Base-by-base conservation (phyloP, 2,888 invertebrate genomes). In the Leucophenga montana region DNA sequence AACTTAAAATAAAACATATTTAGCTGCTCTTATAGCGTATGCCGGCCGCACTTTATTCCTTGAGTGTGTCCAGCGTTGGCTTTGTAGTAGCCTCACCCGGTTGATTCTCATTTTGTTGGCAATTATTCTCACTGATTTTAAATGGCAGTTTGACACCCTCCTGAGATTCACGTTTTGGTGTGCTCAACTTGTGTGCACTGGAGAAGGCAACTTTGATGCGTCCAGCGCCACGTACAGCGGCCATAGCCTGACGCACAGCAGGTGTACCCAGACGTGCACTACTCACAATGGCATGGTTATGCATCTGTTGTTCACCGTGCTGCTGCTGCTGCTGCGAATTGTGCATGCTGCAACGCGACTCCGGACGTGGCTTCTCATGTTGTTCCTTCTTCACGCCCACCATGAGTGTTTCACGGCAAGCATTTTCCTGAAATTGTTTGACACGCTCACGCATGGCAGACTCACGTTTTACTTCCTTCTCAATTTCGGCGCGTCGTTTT, bases 91-190 rank as follows among this genome's bases (percentile, higher is more conserved):
- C 3, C 8, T 11, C 8, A 39, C 39, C 16, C 50, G 14, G 5
- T 50, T n/a, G 16, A n/a, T 50, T 18, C 14, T 14, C 48, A 64
- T 62, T 22, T 16, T n/a, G 22, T 57, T 46, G 59, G 18, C 50
- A 16, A n/a, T 66, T 27, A 27, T 27, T 50, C 11, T 68, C 69
- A 11, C 70, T 64, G 5, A 78, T 74, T 3, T 73, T 72, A 53
- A 86, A 85, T 4, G 83, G 79, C 48, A 75, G 75, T 16, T 77
- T 76, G 0, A 80, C 39, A 8, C 77, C 80, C 20, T 78, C 76
- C 68, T 85, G 87, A 1, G 89, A 89, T 72, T 89, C 88, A 16
- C 88, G 79, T 71, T 87, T 88, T 0, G 88, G 88, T 0, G 85
- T 86, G 0, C 71, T 73, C 27, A 79, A 77, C 57, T 79, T 75